These are phyloP conservation scores for Augochlora pura DNA, from an alignment of 1,140 invertebrate genomes.

Conservation along the genomic window DNA sequence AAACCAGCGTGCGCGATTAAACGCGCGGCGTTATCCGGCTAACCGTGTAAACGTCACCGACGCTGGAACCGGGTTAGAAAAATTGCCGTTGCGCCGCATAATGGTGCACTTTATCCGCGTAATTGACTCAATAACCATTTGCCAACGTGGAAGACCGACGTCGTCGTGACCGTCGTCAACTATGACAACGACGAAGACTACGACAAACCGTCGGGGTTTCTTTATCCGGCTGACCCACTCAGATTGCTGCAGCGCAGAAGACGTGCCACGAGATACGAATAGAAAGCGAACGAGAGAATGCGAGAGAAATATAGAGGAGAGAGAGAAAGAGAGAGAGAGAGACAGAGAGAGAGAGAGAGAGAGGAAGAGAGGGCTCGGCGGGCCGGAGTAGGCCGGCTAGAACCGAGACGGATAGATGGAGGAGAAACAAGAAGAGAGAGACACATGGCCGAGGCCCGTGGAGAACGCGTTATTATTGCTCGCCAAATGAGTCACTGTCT, in stretches of 20 bases:
- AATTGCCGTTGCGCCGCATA: conserved; percentile 74
- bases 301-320: too few relatives aligned
- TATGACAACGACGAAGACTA: conserved; percentile 49
- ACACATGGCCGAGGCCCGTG: neutral
- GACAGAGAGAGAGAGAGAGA: too few relatives aligned
- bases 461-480: conserved; percentile 55
- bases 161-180: conserved; percentile 38
- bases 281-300: neutral
- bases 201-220: conserved; percentile 63
- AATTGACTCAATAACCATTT: conserved; percentile 79
- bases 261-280: conserved; percentile 22
- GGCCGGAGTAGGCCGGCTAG: neutral
- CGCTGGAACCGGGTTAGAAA: conserved; percentile 74
- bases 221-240: conserved; percentile 72
- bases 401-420: conserved; percentile 3
- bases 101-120: conserved; percentile 78
- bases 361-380: neutral
- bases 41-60: conserved; percentile 52
- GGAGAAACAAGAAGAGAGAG: neutral
- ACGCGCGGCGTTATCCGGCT: conserved; percentile 53
- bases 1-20: conserved; percentile 52
- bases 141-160: conserved; percentile 67
- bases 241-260: conserved; percentile 67
- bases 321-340: neutral
- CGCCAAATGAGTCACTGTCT: conserved; percentile 60